Conservation (phyloP, 2,113 vertebrate species). For the Nymphicus hollandicus region DNA sequence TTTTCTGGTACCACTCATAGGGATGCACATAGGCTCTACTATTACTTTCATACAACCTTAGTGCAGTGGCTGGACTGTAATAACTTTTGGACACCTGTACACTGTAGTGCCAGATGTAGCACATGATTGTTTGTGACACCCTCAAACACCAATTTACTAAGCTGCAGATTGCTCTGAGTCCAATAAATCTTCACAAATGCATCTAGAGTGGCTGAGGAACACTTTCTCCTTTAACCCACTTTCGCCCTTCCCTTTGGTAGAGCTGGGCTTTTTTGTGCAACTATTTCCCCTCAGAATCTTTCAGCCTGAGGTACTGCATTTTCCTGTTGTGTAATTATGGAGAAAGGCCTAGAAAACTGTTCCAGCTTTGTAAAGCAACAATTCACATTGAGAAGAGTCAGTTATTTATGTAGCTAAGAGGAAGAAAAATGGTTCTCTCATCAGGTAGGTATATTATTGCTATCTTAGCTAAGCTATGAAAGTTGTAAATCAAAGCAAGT, state of each 20-base stretch:
- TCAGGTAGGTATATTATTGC: not conserved
- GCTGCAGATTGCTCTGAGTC: slow-evolving; percentile 65
- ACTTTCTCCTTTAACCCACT: not conserved
- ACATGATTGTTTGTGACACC: slow-evolving; percentile 76
- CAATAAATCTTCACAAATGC: slow-evolving; percentile 72
- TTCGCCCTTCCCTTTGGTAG: not conserved
- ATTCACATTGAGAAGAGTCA: not conserved
- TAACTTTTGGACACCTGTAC: slow-evolving; percentile 71
- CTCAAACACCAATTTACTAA: slow-evolving; percentile 76
- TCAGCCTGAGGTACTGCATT: not conserved
- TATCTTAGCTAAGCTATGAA: not conserved
- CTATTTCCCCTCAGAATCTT: not conserved
- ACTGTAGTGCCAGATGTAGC: slow-evolving; percentile 57
- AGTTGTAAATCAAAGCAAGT: not conserved
- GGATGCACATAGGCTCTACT: not conserved
- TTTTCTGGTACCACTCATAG: slow-evolving; percentile 53
- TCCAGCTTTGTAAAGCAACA: not conserved
- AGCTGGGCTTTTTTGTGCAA: not conserved
- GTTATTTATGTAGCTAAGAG: not conserved
- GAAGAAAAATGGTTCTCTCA: not conserved
- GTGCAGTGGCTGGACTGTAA: slow-evolving; percentile 56
- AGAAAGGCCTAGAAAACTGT: not conserved
- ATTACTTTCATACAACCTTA: slow-evolving; percentile 69
- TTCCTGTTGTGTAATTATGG: not conserved
- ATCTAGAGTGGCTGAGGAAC: slow-evolving; percentile 16